Conservation (phyloP, 2,113 vertebrate species). For the Oncorhynchus keta region DNA sequence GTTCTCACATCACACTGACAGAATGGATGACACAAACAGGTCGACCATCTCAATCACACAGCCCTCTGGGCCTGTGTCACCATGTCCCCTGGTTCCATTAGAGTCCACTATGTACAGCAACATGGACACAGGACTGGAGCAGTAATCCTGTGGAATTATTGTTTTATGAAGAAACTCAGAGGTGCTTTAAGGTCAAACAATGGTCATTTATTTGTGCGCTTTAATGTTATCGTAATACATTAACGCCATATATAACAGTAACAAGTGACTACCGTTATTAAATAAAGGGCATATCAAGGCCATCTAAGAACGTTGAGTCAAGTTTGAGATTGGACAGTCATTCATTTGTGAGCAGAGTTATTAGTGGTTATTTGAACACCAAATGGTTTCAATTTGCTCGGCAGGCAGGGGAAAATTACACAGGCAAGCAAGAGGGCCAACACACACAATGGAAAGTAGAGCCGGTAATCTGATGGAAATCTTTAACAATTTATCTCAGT, state of each 20-base stretch:
- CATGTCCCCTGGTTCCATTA: constrained; percentile 13
- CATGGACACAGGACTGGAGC: background rate
- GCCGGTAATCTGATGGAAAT: constrained; percentile 52
- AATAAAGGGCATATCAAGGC: too few species aligned
- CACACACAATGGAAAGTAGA: constrained; percentile 54
- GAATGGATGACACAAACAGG: constrained; percentile 66
- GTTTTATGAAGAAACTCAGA: too few species aligned
- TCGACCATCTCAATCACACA: constrained; percentile 74
- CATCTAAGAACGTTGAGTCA: too few species aligned
- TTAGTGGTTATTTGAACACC: constrained; percentile 62
- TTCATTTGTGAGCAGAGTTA: constrained; percentile 34
- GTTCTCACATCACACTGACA: constrained; percentile 48
- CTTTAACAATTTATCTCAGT: constrained; percentile 47
- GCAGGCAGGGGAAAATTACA: background rate
- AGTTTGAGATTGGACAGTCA: too few species aligned
- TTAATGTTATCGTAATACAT: too few species aligned
- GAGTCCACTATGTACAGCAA: constrained; percentile 9
- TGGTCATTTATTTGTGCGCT: too few species aligned
- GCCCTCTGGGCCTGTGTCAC: constrained; percentile 49
- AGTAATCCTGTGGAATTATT: too few species aligned
- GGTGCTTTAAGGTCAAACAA: too few species aligned
- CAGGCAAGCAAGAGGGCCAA: constrained; percentile 23
- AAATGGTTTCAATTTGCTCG: constrained; percentile 59
- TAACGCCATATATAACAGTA: too few species aligned
- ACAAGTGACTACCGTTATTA: too few species aligned